phyloP scores from a whole-genome alignment of 1,140 invertebrate genomes.

The Telenomus remus region DNA sequence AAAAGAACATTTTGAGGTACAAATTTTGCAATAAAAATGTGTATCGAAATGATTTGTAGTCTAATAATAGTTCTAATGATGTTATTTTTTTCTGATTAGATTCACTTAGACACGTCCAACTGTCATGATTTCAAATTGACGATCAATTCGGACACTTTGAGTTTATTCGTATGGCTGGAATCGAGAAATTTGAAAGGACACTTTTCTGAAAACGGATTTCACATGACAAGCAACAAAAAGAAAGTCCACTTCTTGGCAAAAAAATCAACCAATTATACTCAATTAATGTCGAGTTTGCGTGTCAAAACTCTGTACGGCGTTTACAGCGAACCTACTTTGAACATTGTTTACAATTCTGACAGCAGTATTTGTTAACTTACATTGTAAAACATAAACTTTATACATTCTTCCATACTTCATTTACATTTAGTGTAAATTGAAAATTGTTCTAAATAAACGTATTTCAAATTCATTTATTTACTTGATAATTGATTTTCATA shows the following conservation, averaged over 20 bases:
- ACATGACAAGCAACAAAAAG: conserved; percentile 62
- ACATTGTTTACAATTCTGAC: too few species aligned
- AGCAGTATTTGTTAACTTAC: too few species aligned
- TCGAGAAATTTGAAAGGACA: conserved; percentile 69
- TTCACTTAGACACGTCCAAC: conserved; percentile 2
- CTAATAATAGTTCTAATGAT: conserved; percentile 1
- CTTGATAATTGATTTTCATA: too few species aligned
- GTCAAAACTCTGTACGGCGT: conserved; percentile 63
- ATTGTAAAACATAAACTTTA: too few species aligned
- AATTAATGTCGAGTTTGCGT: conserved; percentile 52
- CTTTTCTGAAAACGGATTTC: conserved; percentile 83
- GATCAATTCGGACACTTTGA: conserved; percentile 73
- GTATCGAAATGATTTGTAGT: background rate
- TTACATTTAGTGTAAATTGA: too few species aligned
- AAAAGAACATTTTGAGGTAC: conserved; percentile 31
- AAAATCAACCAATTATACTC: conserved; percentile 29
- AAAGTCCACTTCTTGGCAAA: conserved; percentile 56
- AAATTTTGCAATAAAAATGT: background rate
- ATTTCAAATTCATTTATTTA: too few species aligned
- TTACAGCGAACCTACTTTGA: conserved; percentile 29
- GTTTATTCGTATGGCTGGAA: conserved; percentile 82
- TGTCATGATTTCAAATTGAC: conserved; percentile 10
- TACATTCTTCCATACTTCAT: too few species aligned
- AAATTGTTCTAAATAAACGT: too few species aligned
- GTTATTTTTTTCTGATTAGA: conserved; percentile 12